Percentiles rank a stretch among this genome's conserved stretches.
Conservation (phyloP, 1,140 invertebrate species). For the Ylistrum balloti region DNA sequence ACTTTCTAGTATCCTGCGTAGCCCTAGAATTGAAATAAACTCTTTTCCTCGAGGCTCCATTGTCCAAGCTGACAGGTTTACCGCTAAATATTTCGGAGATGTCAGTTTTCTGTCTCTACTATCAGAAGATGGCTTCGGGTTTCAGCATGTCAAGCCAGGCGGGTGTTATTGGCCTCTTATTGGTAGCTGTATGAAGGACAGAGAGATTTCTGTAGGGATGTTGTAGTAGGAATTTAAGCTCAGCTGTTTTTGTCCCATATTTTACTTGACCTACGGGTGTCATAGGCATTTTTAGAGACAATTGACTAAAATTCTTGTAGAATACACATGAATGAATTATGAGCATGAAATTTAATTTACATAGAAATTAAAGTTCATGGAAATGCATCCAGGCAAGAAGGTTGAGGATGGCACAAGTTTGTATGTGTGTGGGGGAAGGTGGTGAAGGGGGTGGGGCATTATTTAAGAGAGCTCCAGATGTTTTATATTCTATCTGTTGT, state of each 20-base stretch:
- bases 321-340: not conserved
- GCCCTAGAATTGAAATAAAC: not conserved
- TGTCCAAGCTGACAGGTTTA: conserved; percentile 33
- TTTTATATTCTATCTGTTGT: not conserved
- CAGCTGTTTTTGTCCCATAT: not conserved
- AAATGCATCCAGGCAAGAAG: not conserved
- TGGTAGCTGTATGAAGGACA: not conserved
- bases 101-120: conserved; percentile 24
- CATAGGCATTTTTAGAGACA: not conserved
- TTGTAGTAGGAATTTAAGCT: not conserved
- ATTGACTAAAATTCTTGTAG: not conserved
- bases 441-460: no score
- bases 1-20: conserved; percentile 13
- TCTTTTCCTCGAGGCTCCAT: not conserved
- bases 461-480: not conserved
- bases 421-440: no score
- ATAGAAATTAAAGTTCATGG: conserved; percentile 4
- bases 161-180: conserved; percentile 4
- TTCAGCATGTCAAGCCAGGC: conserved; percentile 25
- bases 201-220: not conserved
- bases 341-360: conserved; percentile 10
- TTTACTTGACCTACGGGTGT: not conserved
- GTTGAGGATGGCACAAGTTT: not conserved
- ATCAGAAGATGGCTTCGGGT: conserved; percentile 24
- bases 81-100: conserved; percentile 33